Conservation (phyloP, 2,888 invertebrate species). For the Rhodophaea formosa region DNA sequence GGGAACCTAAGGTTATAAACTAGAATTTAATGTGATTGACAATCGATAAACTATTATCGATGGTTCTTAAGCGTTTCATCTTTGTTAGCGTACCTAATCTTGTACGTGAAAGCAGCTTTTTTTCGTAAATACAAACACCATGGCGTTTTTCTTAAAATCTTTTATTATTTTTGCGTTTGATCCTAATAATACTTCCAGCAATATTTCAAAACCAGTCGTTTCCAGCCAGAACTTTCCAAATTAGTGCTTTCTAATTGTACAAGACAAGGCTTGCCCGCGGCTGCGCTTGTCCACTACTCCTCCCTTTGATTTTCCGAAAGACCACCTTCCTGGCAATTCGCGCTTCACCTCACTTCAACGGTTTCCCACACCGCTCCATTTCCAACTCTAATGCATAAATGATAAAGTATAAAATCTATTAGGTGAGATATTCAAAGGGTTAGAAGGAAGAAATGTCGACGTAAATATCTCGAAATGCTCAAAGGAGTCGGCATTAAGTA, state of each 20-base stretch:
- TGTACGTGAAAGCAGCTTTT: too few relatives aligned
- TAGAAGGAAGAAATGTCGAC: constrained; percentile 19
- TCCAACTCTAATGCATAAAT: background rate
- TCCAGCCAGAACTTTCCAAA: background rate
- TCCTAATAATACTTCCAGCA: background rate
- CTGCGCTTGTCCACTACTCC: constrained; percentile 15
- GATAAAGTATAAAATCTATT: background rate
- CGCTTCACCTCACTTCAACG: constrained; percentile 12
- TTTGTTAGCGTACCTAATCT: too few relatives aligned
- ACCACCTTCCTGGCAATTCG: constrained; percentile 29
- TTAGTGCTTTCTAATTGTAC: background rate
- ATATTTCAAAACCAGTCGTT: background rate
- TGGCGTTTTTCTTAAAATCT: too few relatives aligned
- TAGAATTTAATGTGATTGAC: too few relatives aligned
- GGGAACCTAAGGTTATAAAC: too few relatives aligned
- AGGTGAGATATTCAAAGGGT: background rate
- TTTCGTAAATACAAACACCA: too few relatives aligned
- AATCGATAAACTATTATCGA: too few relatives aligned
- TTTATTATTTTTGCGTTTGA: too few relatives aligned
- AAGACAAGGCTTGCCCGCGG: background rate
- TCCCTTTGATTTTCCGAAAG: constrained; percentile 46
- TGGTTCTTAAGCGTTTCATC: too few relatives aligned
- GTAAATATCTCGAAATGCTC: constrained; percentile 26
- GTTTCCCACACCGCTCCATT: background rate
- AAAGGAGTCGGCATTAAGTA: constrained; percentile 23